Evolutionary conservation across 2,797 vertebrate genomes (phyloP).

Genomic region (Bufotes viridis): DNA sequence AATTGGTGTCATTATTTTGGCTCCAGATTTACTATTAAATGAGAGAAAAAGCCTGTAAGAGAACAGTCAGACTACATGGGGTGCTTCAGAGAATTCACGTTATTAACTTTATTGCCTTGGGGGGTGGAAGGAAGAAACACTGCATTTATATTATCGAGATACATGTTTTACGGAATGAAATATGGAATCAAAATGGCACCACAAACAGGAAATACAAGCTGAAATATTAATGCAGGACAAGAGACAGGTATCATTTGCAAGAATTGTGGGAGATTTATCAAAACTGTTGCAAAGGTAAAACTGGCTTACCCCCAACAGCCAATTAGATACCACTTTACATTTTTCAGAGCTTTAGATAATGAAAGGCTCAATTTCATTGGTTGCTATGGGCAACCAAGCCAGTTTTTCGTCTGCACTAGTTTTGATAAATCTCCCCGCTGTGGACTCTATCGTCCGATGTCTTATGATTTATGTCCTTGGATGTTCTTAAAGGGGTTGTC

Average conservation of each 20-base stretch:
- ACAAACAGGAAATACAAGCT: constrained; percentile 13
- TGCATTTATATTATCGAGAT: constrained; percentile 19
- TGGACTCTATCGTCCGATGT: too few species aligned
- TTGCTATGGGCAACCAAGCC: too few species aligned
- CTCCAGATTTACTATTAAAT: constrained; percentile 45
- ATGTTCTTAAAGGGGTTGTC: too few species aligned
- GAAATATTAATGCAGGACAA: background rate
- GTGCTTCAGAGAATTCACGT: constrained; percentile 12
- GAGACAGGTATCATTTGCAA: background rate
- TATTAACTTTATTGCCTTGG: constrained; percentile 30
- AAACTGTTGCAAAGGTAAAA: too few species aligned
- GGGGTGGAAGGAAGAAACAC: constrained; percentile 2
- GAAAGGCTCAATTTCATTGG: too few species aligned
- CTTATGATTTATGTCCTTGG: too few species aligned
- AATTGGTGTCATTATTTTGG: constrained; percentile 58
- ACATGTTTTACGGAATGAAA: constrained; percentile 23
- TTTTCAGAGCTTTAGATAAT: too few species aligned
- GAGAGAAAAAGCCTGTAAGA: constrained; percentile 33
- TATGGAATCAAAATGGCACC: constrained; percentile 21
- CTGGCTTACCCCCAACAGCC: too few species aligned
- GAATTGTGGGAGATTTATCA: background rate
- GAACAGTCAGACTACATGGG: constrained; percentile 32
- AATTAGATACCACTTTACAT: too few species aligned
- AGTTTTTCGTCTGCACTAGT: too few species aligned
- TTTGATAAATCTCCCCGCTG: too few species aligned